phyloP scores from a whole-genome alignment of 64 coral and sea anemone species.

The Montipora sp. region DNA sequence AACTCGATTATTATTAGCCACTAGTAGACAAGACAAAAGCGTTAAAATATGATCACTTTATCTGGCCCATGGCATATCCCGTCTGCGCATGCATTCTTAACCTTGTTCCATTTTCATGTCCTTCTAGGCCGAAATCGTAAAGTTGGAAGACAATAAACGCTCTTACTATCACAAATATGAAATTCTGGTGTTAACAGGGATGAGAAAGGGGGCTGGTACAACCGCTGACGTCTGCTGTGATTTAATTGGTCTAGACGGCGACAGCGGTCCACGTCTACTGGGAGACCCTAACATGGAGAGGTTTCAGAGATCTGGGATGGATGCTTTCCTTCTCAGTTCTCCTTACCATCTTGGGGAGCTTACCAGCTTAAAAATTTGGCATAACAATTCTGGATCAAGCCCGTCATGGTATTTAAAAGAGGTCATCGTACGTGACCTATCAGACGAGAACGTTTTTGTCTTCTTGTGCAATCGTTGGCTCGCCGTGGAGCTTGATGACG shows the following conservation, averaged over 20 bases:
- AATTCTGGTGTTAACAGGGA: slow-evolving; percentile 77
- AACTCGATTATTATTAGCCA: too few species aligned
- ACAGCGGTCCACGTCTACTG: slow-evolving; percentile 45
- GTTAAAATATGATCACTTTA: too few species aligned
- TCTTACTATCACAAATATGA: slow-evolving; percentile 69
- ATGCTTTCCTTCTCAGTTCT: slow-evolving; percentile 71
- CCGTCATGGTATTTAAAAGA: slow-evolving; percentile 87
- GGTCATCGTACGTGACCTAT: slow-evolving; percentile 69
- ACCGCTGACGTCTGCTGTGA: slow-evolving; percentile 70
- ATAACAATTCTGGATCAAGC: slow-evolving; percentile 76
- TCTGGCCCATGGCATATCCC: too few species aligned
- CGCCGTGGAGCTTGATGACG: slow-evolving; percentile 81
- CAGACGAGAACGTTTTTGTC: slow-evolving; percentile 60
- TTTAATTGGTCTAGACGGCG: slow-evolving; percentile 66
- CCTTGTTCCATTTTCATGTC: neutral
- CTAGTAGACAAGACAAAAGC: too few species aligned
- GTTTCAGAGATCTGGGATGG: slow-evolving; percentile 81
- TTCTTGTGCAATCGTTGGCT: slow-evolving; percentile 88
- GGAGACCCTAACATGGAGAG: slow-evolving; percentile 54
- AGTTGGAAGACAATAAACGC: slow-evolving; percentile 57
- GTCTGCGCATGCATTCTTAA: too few species aligned
- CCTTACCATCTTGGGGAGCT: slow-evolving; percentile 76
- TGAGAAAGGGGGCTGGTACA: slow-evolving; percentile 57
- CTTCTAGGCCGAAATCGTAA: slow-evolving; percentile 42
- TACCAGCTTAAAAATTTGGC: slow-evolving; percentile 68